phyloP scores from a whole-genome alignment of 53 echinoderm and acorn worm genomes.

The Apostichopus leukothele region DNA sequence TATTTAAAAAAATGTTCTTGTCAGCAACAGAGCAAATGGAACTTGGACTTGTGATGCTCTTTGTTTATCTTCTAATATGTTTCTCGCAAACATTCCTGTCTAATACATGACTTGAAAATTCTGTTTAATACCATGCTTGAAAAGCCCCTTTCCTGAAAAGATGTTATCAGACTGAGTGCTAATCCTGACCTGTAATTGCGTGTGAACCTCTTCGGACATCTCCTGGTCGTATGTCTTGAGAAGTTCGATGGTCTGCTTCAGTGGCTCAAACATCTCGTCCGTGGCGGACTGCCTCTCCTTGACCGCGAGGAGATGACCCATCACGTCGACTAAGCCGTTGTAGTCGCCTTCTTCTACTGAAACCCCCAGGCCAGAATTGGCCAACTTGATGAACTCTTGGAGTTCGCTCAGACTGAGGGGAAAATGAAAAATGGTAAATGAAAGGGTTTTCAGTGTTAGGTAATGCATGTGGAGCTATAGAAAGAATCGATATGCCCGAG shows the following conservation, averaged over 20 bases:
- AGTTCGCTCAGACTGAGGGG: conserved; percentile 77
- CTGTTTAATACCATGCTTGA: no score
- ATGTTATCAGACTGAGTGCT: neutral
- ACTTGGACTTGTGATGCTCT: no score
- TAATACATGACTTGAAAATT: neutral
- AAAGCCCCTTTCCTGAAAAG: neutral
- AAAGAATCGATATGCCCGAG: no score
- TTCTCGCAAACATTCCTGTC: neutral
- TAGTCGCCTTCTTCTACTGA: conserved; percentile 97
- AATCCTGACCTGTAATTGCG: conserved; percentile 68
- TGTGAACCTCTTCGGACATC: conserved; percentile 98
- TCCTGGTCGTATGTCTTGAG: conserved; percentile 98
- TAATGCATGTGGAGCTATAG: no score
- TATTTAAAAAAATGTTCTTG: no score
- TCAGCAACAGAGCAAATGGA: no score
- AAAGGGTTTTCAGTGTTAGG: no score
- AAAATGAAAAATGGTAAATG: no score
- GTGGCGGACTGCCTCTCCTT: conserved; percentile 89
- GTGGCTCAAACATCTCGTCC: conserved; percentile 97
- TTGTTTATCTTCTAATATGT: neutral
- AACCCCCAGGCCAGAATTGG: conserved; percentile 76
- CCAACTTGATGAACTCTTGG: conserved; percentile 95
- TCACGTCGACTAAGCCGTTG: conserved; percentile 87
- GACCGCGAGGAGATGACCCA: conserved; percentile 94
- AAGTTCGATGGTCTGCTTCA: conserved; percentile 97